Conservation (phyloP, 2,797 vertebrate species). For the Periparus ater region DNA sequence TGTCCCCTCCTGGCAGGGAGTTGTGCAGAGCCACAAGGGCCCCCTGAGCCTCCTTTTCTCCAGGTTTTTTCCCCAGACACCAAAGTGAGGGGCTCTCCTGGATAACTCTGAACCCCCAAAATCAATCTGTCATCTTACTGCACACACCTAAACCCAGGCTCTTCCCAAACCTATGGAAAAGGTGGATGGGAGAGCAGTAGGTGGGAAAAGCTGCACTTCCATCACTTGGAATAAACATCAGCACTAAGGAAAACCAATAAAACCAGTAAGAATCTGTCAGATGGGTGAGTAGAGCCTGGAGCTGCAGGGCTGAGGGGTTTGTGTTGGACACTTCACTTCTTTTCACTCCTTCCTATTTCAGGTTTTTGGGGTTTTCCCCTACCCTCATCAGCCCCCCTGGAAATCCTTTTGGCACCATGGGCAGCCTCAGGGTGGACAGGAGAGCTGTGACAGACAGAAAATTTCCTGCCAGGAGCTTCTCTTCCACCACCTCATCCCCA, state of each 20-base stretch:
- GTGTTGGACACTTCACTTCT: not conserved
- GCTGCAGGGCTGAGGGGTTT: not conserved
- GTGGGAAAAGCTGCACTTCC: not conserved
- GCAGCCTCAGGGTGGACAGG: not conserved
- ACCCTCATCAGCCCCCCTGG: not conserved
- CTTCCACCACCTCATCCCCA: not conserved
- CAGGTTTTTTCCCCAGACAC: not conserved
- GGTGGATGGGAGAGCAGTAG: not conserved
- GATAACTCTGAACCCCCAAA: not conserved
- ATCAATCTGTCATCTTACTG: not conserved
- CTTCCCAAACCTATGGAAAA: not conserved
- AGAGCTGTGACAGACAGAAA: not conserved
- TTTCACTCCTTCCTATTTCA: not conserved
- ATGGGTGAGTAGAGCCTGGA: not conserved
- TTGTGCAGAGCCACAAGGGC: not conserved
- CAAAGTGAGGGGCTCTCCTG: not conserved
- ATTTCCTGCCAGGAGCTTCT: rapidly evolving
- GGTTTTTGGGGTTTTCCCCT: not conserved
- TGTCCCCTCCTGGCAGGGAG: not conserved
- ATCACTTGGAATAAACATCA: not conserved
- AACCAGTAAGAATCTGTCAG: not conserved
- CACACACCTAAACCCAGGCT: rapidly evolving
- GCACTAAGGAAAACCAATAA: rapidly evolving
- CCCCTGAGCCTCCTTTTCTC: not conserved
- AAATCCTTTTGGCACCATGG: not conserved